Conservation (phyloP, 2,888 invertebrate genomes). For the Meganola albula region DNA sequence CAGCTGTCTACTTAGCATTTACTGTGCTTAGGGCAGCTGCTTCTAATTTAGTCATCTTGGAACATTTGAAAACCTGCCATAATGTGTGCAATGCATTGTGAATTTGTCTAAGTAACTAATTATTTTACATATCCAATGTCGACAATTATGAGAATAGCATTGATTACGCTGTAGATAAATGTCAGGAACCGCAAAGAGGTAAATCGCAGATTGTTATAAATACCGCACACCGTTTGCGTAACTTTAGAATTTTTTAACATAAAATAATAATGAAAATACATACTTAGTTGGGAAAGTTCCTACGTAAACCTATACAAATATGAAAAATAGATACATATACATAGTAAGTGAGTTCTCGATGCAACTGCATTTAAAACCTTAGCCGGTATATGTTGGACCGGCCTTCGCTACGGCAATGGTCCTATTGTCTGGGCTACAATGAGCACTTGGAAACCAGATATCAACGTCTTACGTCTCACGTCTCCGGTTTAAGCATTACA, state of each 20-base stretch:
- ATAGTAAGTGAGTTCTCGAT: too few relatives aligned
- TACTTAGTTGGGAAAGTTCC: too few relatives aligned
- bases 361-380: conserved; percentile 46
- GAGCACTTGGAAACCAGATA: conserved; percentile 69
- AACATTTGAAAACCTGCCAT: too few relatives aligned
- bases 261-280: conserved; percentile 16
- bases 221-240: conserved; percentile 9
- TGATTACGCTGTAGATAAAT: too few relatives aligned
- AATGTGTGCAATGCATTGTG: too few relatives aligned
- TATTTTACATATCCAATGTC: background rate
- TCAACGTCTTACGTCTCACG: conserved; percentile 52
- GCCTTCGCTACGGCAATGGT: conserved; percentile 71
- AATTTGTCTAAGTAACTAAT: background rate
- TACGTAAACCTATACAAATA: conserved; percentile 36
- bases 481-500: conserved; percentile 56
- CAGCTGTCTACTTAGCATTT: conserved; percentile 36
- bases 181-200: conserved; percentile 17
- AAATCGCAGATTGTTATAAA: conserved; percentile 17
- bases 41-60: conserved; percentile 20
- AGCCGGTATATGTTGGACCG: conserved; percentile 62
- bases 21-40: conserved; percentile 34
- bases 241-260: conserved; percentile 20
- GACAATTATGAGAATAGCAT: too few relatives aligned
- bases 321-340: too few relatives aligned
- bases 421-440: conserved; percentile 57